phyloP scores from a whole-genome alignment of 2,888 invertebrate species.

The Matsumyia berberina region DNA sequence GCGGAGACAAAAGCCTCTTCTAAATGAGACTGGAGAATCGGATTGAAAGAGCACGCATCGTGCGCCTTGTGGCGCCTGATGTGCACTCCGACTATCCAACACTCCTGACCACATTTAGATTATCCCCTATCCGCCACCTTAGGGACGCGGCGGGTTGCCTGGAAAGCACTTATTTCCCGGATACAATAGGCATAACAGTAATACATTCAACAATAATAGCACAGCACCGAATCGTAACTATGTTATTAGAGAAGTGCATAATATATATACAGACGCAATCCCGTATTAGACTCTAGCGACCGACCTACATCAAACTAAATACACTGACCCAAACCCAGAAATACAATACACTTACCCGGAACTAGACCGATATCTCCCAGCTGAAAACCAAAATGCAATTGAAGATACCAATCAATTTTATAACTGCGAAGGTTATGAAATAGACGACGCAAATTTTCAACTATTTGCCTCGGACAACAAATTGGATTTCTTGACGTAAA shows the following conservation, averaged over 20 bases:
- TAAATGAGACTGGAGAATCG: too few species aligned
- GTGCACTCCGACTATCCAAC: too few species aligned
- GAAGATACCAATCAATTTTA: neutral
- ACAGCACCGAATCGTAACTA: slow-evolving; percentile 7
- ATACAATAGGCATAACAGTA: slow-evolving; percentile 9
- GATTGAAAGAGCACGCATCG: too few species aligned
- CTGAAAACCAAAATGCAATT: neutral
- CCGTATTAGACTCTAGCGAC: neutral
- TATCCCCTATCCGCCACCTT: too few species aligned
- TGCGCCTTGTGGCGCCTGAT: too few species aligned
- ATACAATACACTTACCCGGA: neutral
- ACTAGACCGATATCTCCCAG: slow-evolving; percentile 6
- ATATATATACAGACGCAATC: slow-evolving; percentile 22
- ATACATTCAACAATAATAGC: neutral
- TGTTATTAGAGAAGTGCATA: slow-evolving; percentile 17
- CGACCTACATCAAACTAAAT: neutral
- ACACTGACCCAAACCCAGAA: slow-evolving; percentile 1
- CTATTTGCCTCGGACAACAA: slow-evolving; percentile 40
- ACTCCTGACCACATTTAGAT: too few species aligned
- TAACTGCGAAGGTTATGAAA: neutral
- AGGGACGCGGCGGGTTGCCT: too few species aligned
- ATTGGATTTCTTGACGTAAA: slow-evolving; percentile 30
- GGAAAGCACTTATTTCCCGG: too few species aligned
- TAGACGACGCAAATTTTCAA: slow-evolving; percentile 21
- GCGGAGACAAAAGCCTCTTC: too few species aligned